Conservation (phyloP, 2,113 vertebrate genomes). For the Anolis sagrei region DNA sequence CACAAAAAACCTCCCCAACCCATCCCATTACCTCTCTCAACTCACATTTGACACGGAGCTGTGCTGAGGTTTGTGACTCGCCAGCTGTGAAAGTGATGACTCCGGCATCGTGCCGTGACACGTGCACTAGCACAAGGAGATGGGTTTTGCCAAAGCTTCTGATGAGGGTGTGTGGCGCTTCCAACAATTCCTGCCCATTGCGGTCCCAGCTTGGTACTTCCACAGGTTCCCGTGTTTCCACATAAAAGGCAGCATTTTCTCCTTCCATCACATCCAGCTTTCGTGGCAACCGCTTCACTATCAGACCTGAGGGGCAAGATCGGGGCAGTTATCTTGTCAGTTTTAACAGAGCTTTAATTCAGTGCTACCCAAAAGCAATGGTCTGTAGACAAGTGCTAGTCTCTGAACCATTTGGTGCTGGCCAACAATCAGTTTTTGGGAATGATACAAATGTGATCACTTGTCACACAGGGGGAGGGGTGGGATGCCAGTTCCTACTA, state of each 20-base stretch:
- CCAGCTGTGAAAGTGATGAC: conserved; percentile 87
- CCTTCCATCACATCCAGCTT: conserved; percentile 95
- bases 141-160: conserved; percentile 94
- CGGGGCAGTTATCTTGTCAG: neutral
- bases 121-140: conserved; percentile 93
- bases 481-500: too few relatives aligned
- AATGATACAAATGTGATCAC: too few relatives aligned
- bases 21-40: neutral
- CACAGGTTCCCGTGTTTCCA: conserved; percentile 87
- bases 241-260: conserved; percentile 95
- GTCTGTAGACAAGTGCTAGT: too few relatives aligned
- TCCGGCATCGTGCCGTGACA: conserved; percentile 89
- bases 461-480: too few relatives aligned
- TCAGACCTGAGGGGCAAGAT: conserved; percentile 64
- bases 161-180: conserved; percentile 85
- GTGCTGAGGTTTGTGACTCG: conserved; percentile 90
- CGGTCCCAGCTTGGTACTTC: conserved; percentile 91
- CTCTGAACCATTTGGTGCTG: too few relatives aligned
- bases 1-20: neutral
- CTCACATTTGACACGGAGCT: conserved; percentile 95
- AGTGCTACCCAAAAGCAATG: too few relatives aligned
- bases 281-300: conserved; percentile 85
- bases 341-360: too few relatives aligned
- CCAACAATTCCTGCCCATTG: conserved; percentile 84
- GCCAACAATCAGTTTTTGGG: too few relatives aligned